A percentile compares a stretch with the other conserved stretches of the same genome.
phyloP scores from a whole-genome alignment of 1,140 invertebrate species.

The Penaeus japonicus region DNA sequence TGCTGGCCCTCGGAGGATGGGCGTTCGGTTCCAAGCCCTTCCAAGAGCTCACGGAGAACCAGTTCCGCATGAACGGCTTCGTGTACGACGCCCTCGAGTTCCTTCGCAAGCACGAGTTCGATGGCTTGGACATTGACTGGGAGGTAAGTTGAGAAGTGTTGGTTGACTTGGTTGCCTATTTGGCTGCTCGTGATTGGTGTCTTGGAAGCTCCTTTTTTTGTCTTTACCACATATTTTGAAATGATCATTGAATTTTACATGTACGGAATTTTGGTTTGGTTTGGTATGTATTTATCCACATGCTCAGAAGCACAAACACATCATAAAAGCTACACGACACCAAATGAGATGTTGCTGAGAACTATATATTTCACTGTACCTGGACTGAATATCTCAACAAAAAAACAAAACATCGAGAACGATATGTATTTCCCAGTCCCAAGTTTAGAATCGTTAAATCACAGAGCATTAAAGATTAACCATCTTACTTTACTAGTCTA shows the following conservation, averaged over 20 bases:
- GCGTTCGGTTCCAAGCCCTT: conserved; percentile 91
- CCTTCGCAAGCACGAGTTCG: conserved; percentile 88
- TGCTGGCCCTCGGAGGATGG: conserved; percentile 94
- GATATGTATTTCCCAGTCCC: not conserved
- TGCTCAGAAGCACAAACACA: no score
- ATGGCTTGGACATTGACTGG: conserved; percentile 97
- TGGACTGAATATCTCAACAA: no score
- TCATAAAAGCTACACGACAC: no score
- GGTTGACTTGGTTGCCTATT: not conserved
- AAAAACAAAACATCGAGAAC: no score
- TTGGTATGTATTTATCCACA: no score
- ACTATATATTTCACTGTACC: no score
- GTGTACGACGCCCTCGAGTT: conserved; percentile 94
- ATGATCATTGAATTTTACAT: no score
- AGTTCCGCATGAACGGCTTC: conserved; percentile 93
- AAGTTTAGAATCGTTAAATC: not conserved
- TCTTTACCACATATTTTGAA: no score
- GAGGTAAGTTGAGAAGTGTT: conserved; percentile 66
- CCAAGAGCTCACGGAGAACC: conserved; percentile 88
- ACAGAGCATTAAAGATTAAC: not conserved
- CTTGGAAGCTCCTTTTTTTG: not conserved
- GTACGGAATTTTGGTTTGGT: no score
- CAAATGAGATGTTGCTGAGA: no score
- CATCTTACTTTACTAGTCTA: not conserved
- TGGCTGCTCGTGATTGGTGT: not conserved